Evolutionary conservation across 1,140 invertebrate species (phyloP), one percentile per base, ranked within the genome.

Genomic region (Heliconius hermathena): DNA sequence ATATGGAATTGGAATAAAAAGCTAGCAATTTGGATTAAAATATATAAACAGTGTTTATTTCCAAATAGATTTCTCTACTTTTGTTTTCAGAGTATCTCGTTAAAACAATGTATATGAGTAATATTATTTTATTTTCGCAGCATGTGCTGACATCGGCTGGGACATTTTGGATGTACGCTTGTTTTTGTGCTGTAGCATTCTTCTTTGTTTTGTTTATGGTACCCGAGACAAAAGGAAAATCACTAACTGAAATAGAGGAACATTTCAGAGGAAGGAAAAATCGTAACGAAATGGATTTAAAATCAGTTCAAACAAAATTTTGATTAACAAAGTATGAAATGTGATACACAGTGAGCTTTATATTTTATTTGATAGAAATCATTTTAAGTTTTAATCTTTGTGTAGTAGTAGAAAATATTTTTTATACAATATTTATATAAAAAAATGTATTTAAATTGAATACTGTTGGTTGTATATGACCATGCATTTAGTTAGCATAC

Each of bases 81-180:
- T 13, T 46, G 3, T 46, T 46, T 46, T 46, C 11, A 16, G 0
- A 0, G 41, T 46, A 46, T 46, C 13, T 13, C 41, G 41, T 46
- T 46, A 46, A 13, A 46, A 46, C 2, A 4, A 33, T 33, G 33
- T 5, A 46, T 46, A 46, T 46, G 16, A 16, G 3, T 46, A 46
- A 46, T 9, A 41, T 72, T 41, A n/a, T 6, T 36, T 78, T 76
- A 5, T 81, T 77, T 75, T 89, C 86, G 16, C 84, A 95, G 94
- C 74, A 73, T 18, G 83, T 91, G 18, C 71, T 96, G 41, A 95
- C 94, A 0, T 95, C 96, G 18, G 96, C 97, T 26, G 96, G 95
- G 16, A 96, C 96, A 4, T 97, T 97, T 91, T 97, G 96, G 96
- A 94, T 97, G 80, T 98, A 98, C 88, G 95, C 97, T 0, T 95